Base-by-base conservation (phyloP, 2,113 vertebrate species). In the Lophius piscatorius region DNA sequence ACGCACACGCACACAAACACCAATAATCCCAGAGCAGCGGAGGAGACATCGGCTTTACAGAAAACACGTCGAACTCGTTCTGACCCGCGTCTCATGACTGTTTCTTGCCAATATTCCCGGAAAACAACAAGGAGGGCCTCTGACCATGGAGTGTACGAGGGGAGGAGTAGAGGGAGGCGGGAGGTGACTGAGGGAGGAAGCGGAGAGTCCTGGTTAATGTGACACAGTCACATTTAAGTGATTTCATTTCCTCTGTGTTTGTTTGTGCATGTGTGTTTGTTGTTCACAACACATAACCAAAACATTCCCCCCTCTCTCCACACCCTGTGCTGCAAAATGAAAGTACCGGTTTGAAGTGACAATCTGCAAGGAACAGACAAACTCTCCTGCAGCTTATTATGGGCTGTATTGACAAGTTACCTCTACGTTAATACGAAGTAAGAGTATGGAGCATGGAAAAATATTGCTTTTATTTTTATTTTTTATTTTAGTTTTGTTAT, bases 161-260 rank as follows among this genome's bases (percentile, higher is more conserved):
- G 26, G 24, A 44, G 22, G 14, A 10, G 35, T 13, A 17, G 38
- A 20, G 31, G 45, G 60, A 59, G 61, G 36, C 24, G 26, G 67
- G 76, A 78, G 72, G 57, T 56, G 68, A 66, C 28, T 39, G 31
- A 63, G 59, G 75, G 63, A 63, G 86, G 86, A 88, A 86, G 80
- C 13, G 41, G 50, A 64, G 63, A 59, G 80, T 86, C 74, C 68
- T 84, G 81, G 83, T 80, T 85, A 88, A 86, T 81, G 62, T 80
- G 73, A 84, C 80, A 84, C 40, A 21, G 75, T 84, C 80, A 69
- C 80, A 68, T 86, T 81, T 70, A 79, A 86, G 76, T 76, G 81
- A 86, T 77, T 83, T 75, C 49, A 80, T 82, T 85, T 82, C 82
- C 21, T 44, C 35, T 38, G 10, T 38, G 10, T 38, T 5, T 33